phyloP scores from a whole-genome alignment of 2,888 invertebrate genomes.

The Nysson spinosus region DNA sequence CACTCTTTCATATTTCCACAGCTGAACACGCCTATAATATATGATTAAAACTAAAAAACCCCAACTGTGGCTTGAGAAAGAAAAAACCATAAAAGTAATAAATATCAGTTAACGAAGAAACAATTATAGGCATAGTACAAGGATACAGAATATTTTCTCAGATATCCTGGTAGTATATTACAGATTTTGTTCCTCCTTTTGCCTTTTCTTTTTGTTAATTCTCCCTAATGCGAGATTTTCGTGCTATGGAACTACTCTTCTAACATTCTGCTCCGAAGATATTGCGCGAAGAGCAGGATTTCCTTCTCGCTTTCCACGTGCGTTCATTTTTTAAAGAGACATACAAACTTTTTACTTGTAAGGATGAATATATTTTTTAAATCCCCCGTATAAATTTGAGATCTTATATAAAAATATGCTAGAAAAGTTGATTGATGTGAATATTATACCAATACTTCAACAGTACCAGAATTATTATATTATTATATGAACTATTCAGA shows the following conservation, averaged over 20 bases:
- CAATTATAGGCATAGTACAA: background rate
- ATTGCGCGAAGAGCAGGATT: constrained; percentile 1
- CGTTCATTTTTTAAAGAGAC: background rate
- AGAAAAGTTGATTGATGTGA: too few species aligned
- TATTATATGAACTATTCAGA: too few species aligned
- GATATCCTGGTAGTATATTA: constrained; percentile 1
- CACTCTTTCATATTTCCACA: constrained; percentile 29
- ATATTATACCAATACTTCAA: too few species aligned
- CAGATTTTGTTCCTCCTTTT: constrained; percentile 11
- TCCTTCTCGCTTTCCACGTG: background rate
- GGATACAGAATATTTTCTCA: background rate
- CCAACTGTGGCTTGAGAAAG: too few species aligned
- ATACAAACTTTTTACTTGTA: background rate
- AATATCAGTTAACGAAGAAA: background rate
- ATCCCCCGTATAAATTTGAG: background rate
- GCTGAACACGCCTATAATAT: too few species aligned
- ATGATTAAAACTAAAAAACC: too few species aligned
- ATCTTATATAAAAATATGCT: too few species aligned
- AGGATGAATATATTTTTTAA: background rate
- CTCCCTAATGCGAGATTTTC: constrained; percentile 27
- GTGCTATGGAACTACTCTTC: constrained; percentile 10
- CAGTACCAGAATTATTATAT: too few species aligned
- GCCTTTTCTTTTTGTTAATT: constrained; percentile 25
- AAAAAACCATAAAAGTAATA: too few species aligned
- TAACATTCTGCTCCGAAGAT: constrained; percentile 12